Conservation (phyloP, 1,140 invertebrate species). For the Trypoxylus dichotomus region DNA sequence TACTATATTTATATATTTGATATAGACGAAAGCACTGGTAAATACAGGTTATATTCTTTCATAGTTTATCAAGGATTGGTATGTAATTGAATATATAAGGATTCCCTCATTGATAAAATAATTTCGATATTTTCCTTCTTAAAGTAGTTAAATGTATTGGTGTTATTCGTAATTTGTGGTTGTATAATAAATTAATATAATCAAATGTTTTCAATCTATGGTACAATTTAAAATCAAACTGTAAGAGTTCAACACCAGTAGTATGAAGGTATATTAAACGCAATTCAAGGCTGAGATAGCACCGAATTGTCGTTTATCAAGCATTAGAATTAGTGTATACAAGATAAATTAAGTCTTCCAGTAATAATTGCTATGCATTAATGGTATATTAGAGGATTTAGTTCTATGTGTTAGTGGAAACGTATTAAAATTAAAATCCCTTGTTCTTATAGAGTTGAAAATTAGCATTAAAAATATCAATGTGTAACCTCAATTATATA, state of each 20-base stretch:
- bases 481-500: not conserved
- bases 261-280: conserved; percentile 6
- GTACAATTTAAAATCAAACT: conserved; percentile 18
- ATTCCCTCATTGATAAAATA: not conserved
- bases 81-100: conserved; percentile 1
- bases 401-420: not conserved
- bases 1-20: not conserved
- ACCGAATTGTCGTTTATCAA: not conserved
- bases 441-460: no score
- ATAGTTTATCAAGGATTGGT: not conserved
- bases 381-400: not conserved
- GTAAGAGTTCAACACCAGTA: conserved; percentile 17
- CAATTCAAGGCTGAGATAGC: not conserved
- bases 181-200: conserved; percentile 16
- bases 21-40: not conserved
- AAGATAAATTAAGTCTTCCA: conserved; percentile 19
- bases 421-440: not conserved
- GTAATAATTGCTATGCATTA: not conserved
- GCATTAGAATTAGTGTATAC: not conserved
- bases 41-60: conserved; percentile 22
- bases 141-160: not conserved
- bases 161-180: not conserved
- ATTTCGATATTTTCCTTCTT: not conserved
- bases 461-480: not conserved
- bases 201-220: conserved; percentile 18